Evolutionary conservation across 35 echinoderm and acorn worm species (phyloP).

Genomic region (Diadema setosum): DNA sequence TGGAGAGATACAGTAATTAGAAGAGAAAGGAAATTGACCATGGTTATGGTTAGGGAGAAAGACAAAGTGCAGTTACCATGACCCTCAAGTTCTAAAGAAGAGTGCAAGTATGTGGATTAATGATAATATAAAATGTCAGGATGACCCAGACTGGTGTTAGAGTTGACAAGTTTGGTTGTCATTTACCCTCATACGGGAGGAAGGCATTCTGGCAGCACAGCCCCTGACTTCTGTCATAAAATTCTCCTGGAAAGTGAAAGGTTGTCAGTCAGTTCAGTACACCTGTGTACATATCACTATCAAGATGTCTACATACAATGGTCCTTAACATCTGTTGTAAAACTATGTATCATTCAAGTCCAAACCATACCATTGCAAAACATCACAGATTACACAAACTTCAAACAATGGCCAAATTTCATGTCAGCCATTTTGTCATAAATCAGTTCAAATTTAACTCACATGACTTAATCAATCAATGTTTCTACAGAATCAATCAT

Average conservation of each 20-base stretch:
- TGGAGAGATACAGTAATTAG: not conserved
- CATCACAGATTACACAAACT: not conserved
- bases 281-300: not conserved
- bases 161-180: not conserved
- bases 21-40: not conserved
- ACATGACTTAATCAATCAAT: too few species aligned
- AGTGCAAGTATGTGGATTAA: not conserved
- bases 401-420: too few species aligned
- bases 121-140: not conserved
- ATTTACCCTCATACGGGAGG: conserved; percentile 67
- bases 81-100: not conserved
- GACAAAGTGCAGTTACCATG: not conserved
- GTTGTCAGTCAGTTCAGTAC: not conserved
- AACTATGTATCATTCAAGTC: not conserved
- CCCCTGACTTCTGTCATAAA: conserved; percentile 73
- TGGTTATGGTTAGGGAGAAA: too few species aligned
- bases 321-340: not conserved
- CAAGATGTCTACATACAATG: not conserved
- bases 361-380: not conserved
- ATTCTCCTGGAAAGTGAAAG: conserved; percentile 41
- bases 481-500: too few species aligned
- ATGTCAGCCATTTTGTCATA: too few species aligned
- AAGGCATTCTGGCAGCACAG: conserved; percentile 66
- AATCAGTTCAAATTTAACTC: too few species aligned
- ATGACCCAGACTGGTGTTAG: too few species aligned